Conservation (phyloP, 30 jellyfish, hydroid and myxozoan genomes). For the Pelagia noctiluca region DNA sequence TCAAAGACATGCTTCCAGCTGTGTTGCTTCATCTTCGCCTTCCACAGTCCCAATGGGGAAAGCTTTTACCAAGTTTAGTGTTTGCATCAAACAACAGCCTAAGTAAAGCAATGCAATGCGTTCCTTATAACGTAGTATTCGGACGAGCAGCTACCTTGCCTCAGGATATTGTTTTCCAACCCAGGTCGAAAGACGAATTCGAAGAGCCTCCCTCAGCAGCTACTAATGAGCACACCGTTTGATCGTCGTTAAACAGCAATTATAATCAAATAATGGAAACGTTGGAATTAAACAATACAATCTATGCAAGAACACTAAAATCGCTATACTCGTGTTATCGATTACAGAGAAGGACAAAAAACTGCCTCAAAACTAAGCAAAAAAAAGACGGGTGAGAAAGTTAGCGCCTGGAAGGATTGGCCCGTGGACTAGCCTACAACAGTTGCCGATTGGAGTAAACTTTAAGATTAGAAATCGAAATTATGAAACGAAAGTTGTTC, state of each 20-base stretch:
- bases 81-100: constrained; percentile 63
- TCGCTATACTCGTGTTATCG: constrained; percentile 25
- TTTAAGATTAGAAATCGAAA: constrained; percentile 10
- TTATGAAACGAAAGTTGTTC: constrained; percentile 16
- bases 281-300: constrained; percentile 41
- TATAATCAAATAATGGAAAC: constrained; percentile 34
- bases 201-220: constrained; percentile 26
- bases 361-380: constrained; percentile 49
- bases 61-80: constrained; percentile 44
- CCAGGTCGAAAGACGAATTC: constrained; percentile 7
- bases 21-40: constrained; percentile 74
- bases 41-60: constrained; percentile 65
- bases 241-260: constrained; percentile 27
- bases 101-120: constrained; percentile 35
- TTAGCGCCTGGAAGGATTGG: constrained; percentile 25
- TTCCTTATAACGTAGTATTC: constrained; percentile 52
- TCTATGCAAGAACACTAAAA: constrained; percentile 63
- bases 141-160: constrained; percentile 67
- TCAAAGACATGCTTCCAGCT: constrained; percentile 65
- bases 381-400: constrained; percentile 27
- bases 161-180: constrained; percentile 60
- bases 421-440: constrained; percentile 10
- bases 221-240: constrained; percentile 17
- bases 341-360: constrained; percentile 44
- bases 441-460: constrained; percentile 29